Evolutionary conservation across 2,888 invertebrate genomes (phyloP).

Genomic region (Creontiades dilutus): DNA sequence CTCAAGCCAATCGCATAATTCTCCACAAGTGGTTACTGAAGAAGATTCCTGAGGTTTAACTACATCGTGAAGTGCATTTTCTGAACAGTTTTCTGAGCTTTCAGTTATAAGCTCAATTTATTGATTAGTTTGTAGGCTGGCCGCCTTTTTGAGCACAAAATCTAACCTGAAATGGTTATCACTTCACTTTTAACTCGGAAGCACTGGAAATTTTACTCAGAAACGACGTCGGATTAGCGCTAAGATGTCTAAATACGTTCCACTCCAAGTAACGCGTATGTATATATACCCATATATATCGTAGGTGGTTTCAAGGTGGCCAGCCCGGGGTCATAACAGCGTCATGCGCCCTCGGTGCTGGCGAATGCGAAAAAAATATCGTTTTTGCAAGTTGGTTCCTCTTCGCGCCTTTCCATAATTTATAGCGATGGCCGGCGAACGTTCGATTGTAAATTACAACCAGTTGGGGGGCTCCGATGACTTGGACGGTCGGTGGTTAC

Average conservation of each 20-base stretch:
- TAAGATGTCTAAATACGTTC: neutral
- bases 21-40: neutral
- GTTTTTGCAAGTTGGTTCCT: constrained; percentile 21
- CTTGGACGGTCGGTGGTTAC: neutral
- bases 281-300: neutral
- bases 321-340: neutral
- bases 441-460: constrained; percentile 54
- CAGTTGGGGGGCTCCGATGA: constrained; percentile 34
- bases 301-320: neutral
- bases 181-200: neutral
- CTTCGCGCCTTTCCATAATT: constrained; percentile 50
- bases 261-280: neutral
- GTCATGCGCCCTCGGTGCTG: neutral
- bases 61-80: too few species aligned
- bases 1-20: too few species aligned
- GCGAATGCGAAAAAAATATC: neutral
- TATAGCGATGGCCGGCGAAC: constrained; percentile 44
- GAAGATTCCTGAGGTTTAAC: neutral
- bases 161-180: too few species aligned
- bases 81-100: too few species aligned
- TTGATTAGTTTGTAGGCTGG: too few species aligned
- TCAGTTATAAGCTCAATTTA: too few species aligned
- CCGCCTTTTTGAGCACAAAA: too few species aligned
- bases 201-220: neutral
- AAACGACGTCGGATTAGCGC: neutral